phyloP scores from a whole-genome alignment of 2,888 invertebrate species.

The Apotomis betuletana region DNA sequence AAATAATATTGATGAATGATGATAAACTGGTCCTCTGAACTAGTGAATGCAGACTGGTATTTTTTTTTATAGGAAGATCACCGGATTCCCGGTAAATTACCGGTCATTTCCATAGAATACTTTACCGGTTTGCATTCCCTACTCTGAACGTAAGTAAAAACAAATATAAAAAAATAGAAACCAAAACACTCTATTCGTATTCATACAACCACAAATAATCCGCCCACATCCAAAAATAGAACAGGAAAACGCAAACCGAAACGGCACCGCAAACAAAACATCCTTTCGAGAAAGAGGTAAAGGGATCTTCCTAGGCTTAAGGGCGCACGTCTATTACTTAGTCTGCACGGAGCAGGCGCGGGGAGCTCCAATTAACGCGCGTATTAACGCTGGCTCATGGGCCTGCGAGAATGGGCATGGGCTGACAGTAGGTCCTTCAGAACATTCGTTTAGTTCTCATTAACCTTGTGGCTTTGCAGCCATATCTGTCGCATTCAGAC shows the following conservation, averaged over 20 bases:
- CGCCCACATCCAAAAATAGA: not conserved
- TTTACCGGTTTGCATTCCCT: too few species aligned
- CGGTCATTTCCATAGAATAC: too few species aligned
- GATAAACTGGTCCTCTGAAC: too few species aligned
- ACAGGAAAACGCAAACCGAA: not conserved
- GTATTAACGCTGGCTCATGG: conserved; percentile 46
- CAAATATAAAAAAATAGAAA: too few species aligned
- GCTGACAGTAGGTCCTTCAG: conserved; percentile 16
- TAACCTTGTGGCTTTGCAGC: too few species aligned
- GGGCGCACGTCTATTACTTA: conserved; percentile 37
- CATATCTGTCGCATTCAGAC: too few species aligned
- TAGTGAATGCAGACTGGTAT: too few species aligned
- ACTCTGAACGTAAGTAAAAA: too few species aligned
- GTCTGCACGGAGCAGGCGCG: conserved; percentile 32
- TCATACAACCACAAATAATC: not conserved
- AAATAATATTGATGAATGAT: too few species aligned
- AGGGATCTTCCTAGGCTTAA: conserved; percentile 35
- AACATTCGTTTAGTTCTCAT: too few species aligned
- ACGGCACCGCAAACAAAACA: conserved; percentile 13
- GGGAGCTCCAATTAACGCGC: conserved; percentile 46
- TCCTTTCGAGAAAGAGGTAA: conserved; percentile 25
- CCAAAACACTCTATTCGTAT: not conserved
- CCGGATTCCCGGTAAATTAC: too few species aligned
- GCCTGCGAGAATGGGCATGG: conserved; percentile 2
- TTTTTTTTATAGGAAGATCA: too few species aligned